A percentile compares a stretch with the other conserved stretches of the same genome.
Conservation (phyloP, 2,888 invertebrate genomes). For the Macaria notata region DNA sequence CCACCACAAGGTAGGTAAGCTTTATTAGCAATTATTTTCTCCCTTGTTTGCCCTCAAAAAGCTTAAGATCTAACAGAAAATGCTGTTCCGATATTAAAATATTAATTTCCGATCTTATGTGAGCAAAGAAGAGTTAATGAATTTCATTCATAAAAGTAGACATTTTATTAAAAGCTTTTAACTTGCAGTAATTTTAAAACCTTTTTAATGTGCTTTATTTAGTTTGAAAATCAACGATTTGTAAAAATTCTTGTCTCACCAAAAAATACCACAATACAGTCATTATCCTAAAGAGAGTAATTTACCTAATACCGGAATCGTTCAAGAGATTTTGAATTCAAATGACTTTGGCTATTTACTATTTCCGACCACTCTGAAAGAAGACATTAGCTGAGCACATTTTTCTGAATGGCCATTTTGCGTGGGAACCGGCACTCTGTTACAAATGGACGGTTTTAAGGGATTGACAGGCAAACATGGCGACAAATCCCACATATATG, state of each 20-base stretch:
- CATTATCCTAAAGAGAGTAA: too few relatives aligned
- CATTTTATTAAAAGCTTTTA: not conserved
- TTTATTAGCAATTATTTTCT: conserved; percentile 16
- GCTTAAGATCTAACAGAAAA: conserved; percentile 5
- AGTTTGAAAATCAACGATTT: too few relatives aligned
- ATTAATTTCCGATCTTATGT: conserved; percentile 8
- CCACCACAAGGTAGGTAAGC: conserved; percentile 7
- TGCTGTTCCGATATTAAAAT: conserved; percentile 9
- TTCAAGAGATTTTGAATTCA: too few relatives aligned
- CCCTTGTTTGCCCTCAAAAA: conserved; percentile 7
- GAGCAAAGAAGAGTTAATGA: conserved; percentile 1
- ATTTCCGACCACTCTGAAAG: conserved; percentile 29
- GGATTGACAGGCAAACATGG: not conserved
- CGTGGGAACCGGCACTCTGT: conserved; percentile 6
- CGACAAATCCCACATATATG: too few relatives aligned
- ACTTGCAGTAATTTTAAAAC: too few relatives aligned
- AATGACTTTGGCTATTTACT: conserved; percentile 20
- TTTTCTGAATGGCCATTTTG: conserved; percentile 1
- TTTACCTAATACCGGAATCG: too few relatives aligned
- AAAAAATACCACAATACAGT: too few relatives aligned
- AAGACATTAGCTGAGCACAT: conserved; percentile 9
- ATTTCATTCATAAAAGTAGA: not conserved
- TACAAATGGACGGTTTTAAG: conserved; percentile 9
- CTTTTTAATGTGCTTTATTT: too few relatives aligned
- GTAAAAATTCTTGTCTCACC: too few relatives aligned